Conservation (phyloP, 2,797 vertebrate genomes). For the Hipposideros larvatus region DNA sequence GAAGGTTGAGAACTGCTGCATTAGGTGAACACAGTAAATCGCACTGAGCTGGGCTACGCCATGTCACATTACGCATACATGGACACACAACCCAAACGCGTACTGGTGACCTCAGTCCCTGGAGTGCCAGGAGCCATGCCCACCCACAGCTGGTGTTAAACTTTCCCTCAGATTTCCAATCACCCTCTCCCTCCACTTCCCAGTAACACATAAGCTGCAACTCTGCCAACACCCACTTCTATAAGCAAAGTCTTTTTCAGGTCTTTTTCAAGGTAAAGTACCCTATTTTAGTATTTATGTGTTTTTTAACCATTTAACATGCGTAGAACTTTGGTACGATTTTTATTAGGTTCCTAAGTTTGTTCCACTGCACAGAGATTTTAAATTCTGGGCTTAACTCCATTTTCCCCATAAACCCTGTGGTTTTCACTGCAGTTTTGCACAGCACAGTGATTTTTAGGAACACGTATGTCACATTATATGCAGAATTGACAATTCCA, state of each 20-base stretch:
- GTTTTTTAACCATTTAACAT: not conserved
- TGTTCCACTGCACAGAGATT: not conserved
- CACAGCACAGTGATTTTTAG: not conserved
- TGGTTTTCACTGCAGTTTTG: not conserved
- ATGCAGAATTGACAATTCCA: not conserved
- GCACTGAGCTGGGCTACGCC: not conserved
- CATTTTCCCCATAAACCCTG: not conserved
- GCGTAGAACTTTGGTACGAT: not conserved
- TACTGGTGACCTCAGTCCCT: not conserved
- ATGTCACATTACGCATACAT: accelerated
- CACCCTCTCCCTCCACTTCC: not conserved
- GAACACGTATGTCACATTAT: not conserved
- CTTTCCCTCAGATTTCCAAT: not conserved
- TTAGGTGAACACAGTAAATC: not conserved
- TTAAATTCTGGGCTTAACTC: not conserved
- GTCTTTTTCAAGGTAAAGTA: not conserved
- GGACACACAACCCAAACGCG: not conserved
- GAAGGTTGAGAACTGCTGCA: too few relatives aligned
- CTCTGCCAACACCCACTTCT: not conserved
- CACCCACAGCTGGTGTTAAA: not conserved
- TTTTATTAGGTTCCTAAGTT: not conserved
- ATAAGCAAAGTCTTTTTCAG: not conserved
- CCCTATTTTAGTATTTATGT: not conserved
- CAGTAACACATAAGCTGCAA: not conserved
- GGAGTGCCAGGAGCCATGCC: not conserved